These are phyloP conservation scores for Myiotriccus ornatus DNA, from an alignment of 2,797 vertebrate genomes.

Conservation along the genomic window DNA sequence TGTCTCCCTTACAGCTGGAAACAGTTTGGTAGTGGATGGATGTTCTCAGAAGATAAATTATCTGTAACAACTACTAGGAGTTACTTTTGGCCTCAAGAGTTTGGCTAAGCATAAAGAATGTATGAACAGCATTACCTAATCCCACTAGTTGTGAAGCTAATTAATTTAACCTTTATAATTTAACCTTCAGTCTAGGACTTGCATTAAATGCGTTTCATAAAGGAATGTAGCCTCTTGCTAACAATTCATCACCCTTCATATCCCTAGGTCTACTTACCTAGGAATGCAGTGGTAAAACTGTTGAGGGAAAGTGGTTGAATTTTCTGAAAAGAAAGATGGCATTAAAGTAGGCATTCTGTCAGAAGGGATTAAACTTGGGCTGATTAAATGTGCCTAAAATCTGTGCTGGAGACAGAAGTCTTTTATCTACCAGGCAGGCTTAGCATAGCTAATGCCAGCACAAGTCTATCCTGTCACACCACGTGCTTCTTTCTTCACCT, in stretches of 20 bases:
- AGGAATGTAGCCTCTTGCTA: neutral
- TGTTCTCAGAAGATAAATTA: neutral
- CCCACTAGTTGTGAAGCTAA: neutral
- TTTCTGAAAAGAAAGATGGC: neutral
- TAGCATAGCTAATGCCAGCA: neutral
- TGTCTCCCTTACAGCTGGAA: neutral
- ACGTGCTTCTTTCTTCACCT: neutral
- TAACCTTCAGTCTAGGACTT: neutral
- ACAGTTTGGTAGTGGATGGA: neutral
- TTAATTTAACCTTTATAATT: neutral
- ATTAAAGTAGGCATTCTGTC: neutral
- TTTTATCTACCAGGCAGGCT: neutral
- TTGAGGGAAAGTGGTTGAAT: neutral
- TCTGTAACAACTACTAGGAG: neutral
- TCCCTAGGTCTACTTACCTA: neutral
- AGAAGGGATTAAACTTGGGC: conserved; percentile 10
- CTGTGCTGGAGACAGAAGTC: neutral
- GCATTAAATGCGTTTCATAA: neutral
- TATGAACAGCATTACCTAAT: neutral
- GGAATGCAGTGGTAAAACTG: neutral
- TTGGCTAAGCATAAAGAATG: neutral
- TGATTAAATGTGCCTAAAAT: conserved; percentile 4
- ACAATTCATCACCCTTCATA: neutral
- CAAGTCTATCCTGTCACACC: neutral
- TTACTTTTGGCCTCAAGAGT: neutral